These are phyloP conservation scores for Stegodyphus mimosarum DNA, from an alignment of 1,140 invertebrate species.

Conservation along the genomic window DNA sequence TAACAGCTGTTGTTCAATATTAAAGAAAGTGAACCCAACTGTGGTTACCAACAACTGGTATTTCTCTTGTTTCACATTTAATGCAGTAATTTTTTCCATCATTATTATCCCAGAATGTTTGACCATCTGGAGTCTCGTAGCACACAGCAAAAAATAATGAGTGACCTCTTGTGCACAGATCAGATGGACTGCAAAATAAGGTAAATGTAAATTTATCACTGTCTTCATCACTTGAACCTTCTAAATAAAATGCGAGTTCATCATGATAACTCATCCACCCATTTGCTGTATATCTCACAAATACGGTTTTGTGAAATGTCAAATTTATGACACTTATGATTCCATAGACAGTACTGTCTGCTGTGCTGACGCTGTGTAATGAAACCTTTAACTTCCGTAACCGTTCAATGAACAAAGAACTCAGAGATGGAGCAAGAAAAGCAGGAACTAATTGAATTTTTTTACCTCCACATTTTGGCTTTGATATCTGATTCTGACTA, in stretches of 20 bases:
- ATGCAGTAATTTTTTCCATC: conserved; percentile 79
- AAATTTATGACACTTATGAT: conserved; percentile 73
- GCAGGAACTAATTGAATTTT: conserved; percentile 55
- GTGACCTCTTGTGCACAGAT: conserved; percentile 72
- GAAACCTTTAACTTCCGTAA: conserved; percentile 34
- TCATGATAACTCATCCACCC: conserved; percentile 87
- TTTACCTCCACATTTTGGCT: background rate
- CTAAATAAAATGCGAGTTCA: conserved; percentile 80
- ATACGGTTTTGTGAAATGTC: conserved; percentile 90
- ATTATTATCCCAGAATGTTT: conserved; percentile 93
- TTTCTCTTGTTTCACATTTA: conserved; percentile 49
- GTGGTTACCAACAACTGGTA: conserved; percentile 31
- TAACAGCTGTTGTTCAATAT: background rate
- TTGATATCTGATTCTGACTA: background rate
- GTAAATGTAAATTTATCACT: conserved; percentile 84
- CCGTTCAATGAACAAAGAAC: conserved; percentile 21
- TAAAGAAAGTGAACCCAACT: conserved; percentile 60
- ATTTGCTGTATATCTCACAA: conserved; percentile 87
- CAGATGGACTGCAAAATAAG: conserved; percentile 57
- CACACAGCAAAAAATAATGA: conserved; percentile 83
- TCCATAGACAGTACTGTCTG: conserved; percentile 63
- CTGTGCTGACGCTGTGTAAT: conserved; percentile 60
- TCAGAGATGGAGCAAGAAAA: conserved; percentile 56
- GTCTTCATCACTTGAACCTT: conserved; percentile 89
- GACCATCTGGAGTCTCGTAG: conserved; percentile 78